Evolutionary conservation across 2,797 vertebrate genomes (phyloP).

Genomic region (Heterohyrax brucei): DNA sequence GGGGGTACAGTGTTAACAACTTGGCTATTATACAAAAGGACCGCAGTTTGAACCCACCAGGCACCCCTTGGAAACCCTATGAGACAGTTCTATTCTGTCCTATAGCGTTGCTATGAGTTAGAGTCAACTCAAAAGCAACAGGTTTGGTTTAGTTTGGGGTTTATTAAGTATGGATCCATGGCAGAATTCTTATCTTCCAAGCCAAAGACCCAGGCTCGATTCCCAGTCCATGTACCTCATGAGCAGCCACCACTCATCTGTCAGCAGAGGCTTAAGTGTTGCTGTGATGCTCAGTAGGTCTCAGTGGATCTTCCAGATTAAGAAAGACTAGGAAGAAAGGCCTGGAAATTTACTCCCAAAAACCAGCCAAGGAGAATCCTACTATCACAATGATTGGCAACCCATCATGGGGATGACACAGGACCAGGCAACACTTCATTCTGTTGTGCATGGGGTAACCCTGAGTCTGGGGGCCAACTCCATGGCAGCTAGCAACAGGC

Average conservation of each 20-base stretch:
- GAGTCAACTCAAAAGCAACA: too few species aligned
- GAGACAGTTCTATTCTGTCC: too few species aligned
- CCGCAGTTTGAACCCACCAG: too few species aligned
- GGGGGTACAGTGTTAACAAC: too few species aligned
- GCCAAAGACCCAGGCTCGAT: not conserved
- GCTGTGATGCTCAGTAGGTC: not conserved
- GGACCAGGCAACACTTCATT: too few species aligned
- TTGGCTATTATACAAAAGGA: too few species aligned
- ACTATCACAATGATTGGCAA: not conserved
- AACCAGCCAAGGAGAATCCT: not conserved
- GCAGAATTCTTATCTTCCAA: not conserved
- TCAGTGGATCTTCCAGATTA: not conserved
- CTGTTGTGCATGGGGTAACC: too few species aligned
- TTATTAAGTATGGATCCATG: not conserved
- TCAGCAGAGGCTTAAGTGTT: not conserved
- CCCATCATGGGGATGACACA: too few species aligned
- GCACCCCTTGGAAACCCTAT: too few species aligned
- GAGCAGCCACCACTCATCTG: not conserved
- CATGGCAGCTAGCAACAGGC: not conserved
- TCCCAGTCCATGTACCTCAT: not conserved
- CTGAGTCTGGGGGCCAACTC: too few species aligned
- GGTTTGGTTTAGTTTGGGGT: too few species aligned
- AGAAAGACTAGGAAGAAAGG: not conserved
- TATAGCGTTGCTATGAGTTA: too few species aligned
- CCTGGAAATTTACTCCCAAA: not conserved